Conservation (phyloP, 1,140 invertebrate genomes). For the Helicoverpa armigera region DNA sequence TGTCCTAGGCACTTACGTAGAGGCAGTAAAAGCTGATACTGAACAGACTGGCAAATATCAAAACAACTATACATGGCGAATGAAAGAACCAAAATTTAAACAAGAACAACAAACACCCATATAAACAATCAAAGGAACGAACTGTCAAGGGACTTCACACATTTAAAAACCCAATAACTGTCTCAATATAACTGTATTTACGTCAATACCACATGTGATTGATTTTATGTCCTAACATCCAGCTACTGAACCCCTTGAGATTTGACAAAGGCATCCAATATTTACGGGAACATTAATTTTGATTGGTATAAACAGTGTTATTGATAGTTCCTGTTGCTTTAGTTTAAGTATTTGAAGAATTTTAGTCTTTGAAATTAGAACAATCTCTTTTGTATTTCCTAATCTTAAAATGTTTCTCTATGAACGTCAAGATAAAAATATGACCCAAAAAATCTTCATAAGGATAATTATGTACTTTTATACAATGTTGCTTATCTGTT, state of each 20-base stretch:
- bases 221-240: constrained; percentile 42
- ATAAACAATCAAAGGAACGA: neutral
- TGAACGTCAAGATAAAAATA: neutral
- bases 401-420: too few species aligned
- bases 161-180: constrained; percentile 32
- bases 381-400: neutral
- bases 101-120: neutral
- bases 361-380: neutral
- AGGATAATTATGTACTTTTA: too few species aligned
- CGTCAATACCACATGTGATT: constrained; percentile 41
- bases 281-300: constrained; percentile 49
- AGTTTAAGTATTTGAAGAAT: constrained; percentile 23
- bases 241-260: constrained; percentile 44
- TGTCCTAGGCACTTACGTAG: too few species aligned
- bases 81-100: neutral
- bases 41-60: too few species aligned
- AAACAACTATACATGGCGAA: too few species aligned
- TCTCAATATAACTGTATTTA: constrained; percentile 38
- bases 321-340: constrained; percentile 33
- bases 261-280: constrained; percentile 47
- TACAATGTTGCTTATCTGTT: too few species aligned
- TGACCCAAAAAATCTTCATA: neutral
- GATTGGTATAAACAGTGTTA: constrained; percentile 39
- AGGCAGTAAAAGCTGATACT: too few species aligned
- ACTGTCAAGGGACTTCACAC: constrained; percentile 39